Evolutionary conservation across 2,113 vertebrate genomes (phyloP), one percentile per base, ranked within the genome.

Genomic region (Salvator merianae): DNA sequence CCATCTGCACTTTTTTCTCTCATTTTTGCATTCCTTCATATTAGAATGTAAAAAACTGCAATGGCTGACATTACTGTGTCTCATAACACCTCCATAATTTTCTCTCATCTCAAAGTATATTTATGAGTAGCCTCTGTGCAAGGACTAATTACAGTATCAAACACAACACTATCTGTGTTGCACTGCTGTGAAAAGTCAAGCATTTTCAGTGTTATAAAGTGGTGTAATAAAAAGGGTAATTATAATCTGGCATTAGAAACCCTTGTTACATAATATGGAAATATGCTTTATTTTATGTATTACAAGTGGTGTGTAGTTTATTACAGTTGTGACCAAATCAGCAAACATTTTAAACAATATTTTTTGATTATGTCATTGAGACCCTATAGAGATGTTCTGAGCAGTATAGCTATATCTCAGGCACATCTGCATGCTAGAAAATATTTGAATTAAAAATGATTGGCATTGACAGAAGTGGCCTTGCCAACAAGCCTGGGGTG

Each of bases 1-100:
- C 9, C 1, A 62, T 82, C 88, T 78, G 85, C 65, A 53, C 81
- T n/a, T 84, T 63, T 82, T 79, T 86, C 78, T 90, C 90, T 92
- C 30, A 80, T 71, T 75, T 65, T 91, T 87, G 59, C 59, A 92
- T 90, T 93, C 91, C 90, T 84, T 86, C 75, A 79, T 74, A 79
- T 92, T 93, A 90, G 77, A 70, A 87, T 7, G 9, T 36, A 5
- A 84, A 7, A 13, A 53, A 86, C 87, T 89, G 66, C 84, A 47
- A 50, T 88, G 90, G 82, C 89, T 89, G 70, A 59, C 59, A 30
- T 71, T 73, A 83, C 59, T 10, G 24, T 66, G 78, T 79, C 82
- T 88, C 83, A 76, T 86, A 88, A 28, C 84, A 84, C 80, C 75
- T 62, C 84, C 50, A 12, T 62, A 59, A 63, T 90, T 89, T 50